Percentiles rank a stretch among this genome's conserved stretches.
Evolutionary conservation across 2,113 vertebrate genomes (phyloP).

Genomic region (Sterna hirundo): DNA sequence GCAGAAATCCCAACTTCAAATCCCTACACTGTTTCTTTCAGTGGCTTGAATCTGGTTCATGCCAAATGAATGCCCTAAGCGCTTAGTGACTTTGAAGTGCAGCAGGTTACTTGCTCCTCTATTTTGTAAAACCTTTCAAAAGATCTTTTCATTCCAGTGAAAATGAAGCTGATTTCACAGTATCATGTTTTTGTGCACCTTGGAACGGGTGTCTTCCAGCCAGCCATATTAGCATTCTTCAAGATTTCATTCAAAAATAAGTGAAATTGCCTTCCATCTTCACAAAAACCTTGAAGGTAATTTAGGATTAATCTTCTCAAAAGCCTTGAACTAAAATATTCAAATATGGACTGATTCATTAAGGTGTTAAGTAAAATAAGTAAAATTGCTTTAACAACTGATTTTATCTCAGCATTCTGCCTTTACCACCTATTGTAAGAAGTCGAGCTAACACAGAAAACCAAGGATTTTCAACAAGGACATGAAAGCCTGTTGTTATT

Average conservation of each 20-base stretch:
- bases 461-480: background rate
- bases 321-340: background rate
- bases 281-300: background rate
- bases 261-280: background rate
- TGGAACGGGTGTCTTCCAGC: background rate
- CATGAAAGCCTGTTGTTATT: background rate
- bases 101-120: background rate
- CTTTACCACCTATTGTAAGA: background rate
- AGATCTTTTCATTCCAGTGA: background rate
- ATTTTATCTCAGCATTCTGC: background rate
- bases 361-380: background rate
- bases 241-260: background rate
- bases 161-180: conserved; percentile 37
- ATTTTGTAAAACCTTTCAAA: conserved; percentile 28
- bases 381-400: background rate
- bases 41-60: background rate
- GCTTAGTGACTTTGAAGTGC: background rate
- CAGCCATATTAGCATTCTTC: background rate
- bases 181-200: background rate
- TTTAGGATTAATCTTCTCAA: background rate
- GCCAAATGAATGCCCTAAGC: background rate
- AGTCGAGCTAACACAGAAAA: background rate
- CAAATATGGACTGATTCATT: background rate
- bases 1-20: background rate
- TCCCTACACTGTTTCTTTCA: background rate